Evolutionary conservation across 2,888 invertebrate genomes (phyloP).

Genomic region (Orgyia antiqua): DNA sequence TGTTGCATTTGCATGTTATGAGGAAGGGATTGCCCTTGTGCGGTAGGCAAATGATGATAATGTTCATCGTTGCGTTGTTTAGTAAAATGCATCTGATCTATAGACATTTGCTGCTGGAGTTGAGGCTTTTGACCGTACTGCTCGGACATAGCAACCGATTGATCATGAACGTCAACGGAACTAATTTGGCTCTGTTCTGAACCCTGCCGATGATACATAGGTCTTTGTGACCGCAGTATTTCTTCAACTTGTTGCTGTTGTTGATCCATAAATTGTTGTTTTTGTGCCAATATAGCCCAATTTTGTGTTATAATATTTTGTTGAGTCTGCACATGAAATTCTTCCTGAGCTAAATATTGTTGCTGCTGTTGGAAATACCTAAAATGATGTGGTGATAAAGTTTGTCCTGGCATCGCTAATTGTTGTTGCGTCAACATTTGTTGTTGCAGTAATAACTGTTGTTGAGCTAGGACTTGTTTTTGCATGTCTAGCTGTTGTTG

Average conservation of each 20-base stretch:
- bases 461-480: constrained; percentile 67
- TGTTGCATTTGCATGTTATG: constrained; percentile 59
- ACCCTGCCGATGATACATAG: constrained; percentile 61
- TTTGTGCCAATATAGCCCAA: constrained; percentile 69
- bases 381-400: constrained; percentile 63
- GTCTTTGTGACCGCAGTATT: constrained; percentile 54
- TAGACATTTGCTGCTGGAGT: constrained; percentile 58
- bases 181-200: constrained; percentile 71
- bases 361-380: constrained; percentile 64
- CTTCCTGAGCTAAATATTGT: constrained; percentile 73
- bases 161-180: constrained; percentile 52
- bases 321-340: constrained; percentile 70
- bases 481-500: constrained; percentile 71
- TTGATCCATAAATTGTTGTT: constrained; percentile 71
- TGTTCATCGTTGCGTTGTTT: constrained; percentile 56
- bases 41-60: constrained; percentile 50
- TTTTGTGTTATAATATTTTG: constrained; percentile 78
- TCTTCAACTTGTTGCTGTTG: constrained; percentile 68
- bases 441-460: constrained; percentile 69
- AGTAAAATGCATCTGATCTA: constrained; percentile 57
- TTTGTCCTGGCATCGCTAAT: constrained; percentile 65
- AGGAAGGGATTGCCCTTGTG: constrained; percentile 68
- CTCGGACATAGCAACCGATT: constrained; percentile 39
- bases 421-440: constrained; percentile 67
- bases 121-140: constrained; percentile 45